Conservation (phyloP, 2,113 vertebrate species). For the Pangasianodon gigas region DNA sequence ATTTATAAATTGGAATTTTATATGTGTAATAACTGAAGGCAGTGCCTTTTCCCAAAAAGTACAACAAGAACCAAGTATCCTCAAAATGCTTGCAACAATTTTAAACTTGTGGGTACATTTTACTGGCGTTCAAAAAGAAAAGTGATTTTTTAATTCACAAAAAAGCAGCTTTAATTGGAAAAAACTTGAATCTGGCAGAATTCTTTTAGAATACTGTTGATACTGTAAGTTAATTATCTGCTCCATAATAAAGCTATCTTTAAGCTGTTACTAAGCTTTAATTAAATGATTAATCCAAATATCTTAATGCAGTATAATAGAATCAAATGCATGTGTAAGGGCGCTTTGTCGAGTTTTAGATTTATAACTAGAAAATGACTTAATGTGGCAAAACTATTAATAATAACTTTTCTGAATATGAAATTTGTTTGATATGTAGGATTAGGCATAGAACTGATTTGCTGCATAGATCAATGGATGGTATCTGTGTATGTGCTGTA, state of each 20-base stretch:
- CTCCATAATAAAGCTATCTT: background rate
- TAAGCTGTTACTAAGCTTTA: background rate
- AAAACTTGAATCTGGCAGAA: background rate
- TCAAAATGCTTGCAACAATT: background rate
- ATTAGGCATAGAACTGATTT: background rate
- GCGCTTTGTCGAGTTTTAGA: background rate
- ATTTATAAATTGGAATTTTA: background rate
- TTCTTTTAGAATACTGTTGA: background rate
- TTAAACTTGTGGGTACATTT: background rate
- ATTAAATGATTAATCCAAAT: background rate
- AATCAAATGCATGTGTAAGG: background rate
- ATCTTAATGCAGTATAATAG: background rate
- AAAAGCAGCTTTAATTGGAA: background rate
- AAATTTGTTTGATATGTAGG: background rate
- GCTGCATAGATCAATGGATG: background rate
- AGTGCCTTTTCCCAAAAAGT: background rate
- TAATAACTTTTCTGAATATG: background rate
- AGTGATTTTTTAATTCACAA: background rate
- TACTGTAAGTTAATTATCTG: background rate
- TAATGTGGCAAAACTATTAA: background rate
- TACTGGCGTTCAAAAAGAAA: background rate
- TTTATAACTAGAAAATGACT: background rate
- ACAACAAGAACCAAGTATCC: background rate
- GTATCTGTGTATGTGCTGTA: constrained; percentile 58
- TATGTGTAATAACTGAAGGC: background rate